Conservation (phyloP, 2,797 vertebrate species). For the Sebastes matsubarae region DNA sequence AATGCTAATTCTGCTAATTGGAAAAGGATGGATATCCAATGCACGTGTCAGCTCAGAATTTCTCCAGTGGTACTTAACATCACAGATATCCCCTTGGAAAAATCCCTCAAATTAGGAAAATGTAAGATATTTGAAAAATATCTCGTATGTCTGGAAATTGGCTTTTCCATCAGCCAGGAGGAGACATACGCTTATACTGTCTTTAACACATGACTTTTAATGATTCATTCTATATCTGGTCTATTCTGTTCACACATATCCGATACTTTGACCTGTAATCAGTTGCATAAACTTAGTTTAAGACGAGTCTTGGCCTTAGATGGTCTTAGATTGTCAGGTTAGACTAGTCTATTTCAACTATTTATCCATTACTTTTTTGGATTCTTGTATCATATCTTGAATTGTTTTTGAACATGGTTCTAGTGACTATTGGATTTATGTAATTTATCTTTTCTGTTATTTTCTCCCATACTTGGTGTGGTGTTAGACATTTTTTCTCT, state of each 20-base stretch:
- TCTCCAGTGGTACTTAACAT: constrained; percentile 3
- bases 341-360: background rate
- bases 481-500: too few relatives aligned
- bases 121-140: background rate
- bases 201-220: background rate
- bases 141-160: background rate
- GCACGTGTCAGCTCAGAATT: background rate
- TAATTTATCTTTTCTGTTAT: too few relatives aligned
- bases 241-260: background rate
- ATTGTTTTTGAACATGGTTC: too few relatives aligned
- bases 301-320: background rate
- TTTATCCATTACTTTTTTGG: too few relatives aligned
- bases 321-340: background rate
- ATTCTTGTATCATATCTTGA: too few relatives aligned
- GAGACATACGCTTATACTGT: too few relatives aligned
- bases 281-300: background rate
- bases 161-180: background rate
- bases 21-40: constrained; percentile 2
- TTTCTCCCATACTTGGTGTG: too few relatives aligned
- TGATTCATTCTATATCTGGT: background rate
- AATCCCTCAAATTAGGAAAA: background rate
- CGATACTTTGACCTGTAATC: background rate
- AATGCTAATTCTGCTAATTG: background rate
- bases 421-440: too few relatives aligned
- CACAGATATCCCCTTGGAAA: background rate